phyloP scores from a whole-genome alignment of 2,113 vertebrate genomes.

The Otus sunia region DNA sequence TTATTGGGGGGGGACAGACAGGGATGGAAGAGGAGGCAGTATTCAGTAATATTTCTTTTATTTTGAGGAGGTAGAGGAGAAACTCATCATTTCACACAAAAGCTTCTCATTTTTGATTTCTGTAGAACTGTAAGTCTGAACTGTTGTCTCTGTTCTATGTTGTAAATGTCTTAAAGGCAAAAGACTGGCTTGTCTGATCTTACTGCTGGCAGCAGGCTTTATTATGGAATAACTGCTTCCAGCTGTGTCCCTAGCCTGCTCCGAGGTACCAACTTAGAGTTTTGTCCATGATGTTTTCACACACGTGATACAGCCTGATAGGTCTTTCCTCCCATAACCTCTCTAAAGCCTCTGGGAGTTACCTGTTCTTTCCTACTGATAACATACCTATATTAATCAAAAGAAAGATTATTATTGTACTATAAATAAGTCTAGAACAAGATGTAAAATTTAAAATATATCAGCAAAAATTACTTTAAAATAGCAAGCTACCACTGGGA shows the following conservation, averaged over 20 bases:
- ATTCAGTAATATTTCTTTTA: neutral
- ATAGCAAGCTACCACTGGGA: neutral
- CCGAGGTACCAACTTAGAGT: neutral
- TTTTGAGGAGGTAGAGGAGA: neutral
- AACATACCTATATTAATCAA: neutral
- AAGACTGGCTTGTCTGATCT: neutral
- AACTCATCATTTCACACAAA: neutral
- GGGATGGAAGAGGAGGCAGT: neutral
- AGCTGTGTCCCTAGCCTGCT: neutral
- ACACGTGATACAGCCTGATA: accelerated
- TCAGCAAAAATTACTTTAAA: neutral
- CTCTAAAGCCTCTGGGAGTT: neutral
- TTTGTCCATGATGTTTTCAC: neutral
- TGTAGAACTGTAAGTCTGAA: neutral
- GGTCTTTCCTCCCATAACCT: neutral
- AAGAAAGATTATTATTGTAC: neutral
- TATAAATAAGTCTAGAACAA: neutral
- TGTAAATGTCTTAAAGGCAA: neutral
- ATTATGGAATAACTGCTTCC: neutral
- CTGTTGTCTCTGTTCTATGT: neutral
- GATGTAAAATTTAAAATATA: neutral
- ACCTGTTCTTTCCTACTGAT: neutral
- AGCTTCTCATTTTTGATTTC: neutral
- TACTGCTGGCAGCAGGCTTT: neutral
- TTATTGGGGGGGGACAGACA: neutral